Conservation (phyloP, 2,113 vertebrate species). For the Coracopsis vasa region DNA sequence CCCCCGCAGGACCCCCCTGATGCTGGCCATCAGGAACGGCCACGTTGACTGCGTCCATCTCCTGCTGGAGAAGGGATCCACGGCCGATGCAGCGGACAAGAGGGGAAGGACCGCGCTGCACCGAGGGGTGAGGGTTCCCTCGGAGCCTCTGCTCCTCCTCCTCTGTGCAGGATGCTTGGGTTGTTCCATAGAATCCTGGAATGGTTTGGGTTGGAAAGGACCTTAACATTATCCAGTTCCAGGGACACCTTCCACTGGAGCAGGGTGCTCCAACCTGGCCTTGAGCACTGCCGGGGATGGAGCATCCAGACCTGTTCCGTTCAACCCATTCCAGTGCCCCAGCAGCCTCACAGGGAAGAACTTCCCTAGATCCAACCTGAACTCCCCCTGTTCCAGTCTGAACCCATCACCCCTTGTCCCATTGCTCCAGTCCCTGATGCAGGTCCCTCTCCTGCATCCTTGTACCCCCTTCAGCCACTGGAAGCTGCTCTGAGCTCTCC, state of each 20-base stretch:
- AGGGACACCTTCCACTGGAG: not conserved
- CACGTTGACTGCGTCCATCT: constrained; percentile 93
- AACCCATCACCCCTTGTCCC: no score
- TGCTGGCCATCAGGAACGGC: constrained; percentile 89
- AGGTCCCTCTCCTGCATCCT: no score
- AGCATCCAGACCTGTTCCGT: not conserved
- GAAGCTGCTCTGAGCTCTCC: not conserved
- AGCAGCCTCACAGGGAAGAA: not conserved
- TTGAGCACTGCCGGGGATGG: not conserved
- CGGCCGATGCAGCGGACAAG: constrained; percentile 86
- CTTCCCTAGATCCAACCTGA: no score
- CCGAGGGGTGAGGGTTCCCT: constrained; percentile 80
- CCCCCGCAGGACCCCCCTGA: constrained; percentile 84
- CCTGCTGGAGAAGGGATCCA: constrained; percentile 92
- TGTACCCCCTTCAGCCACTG: accelerated
- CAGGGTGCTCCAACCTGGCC: not conserved
- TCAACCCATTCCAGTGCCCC: not conserved
- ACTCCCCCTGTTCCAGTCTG: no score
- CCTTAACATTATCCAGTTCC: not conserved
- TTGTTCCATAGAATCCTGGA: not conserved
- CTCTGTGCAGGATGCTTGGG: not conserved
- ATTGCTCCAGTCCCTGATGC: not conserved
- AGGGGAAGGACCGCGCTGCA: constrained; percentile 90
- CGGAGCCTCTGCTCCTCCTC: not conserved
- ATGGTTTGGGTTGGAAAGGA: not conserved